These are phyloP conservation scores for Siderastrea siderea DNA, from an alignment of 92 coral and sea anemone species.

Conservation along the genomic window DNA sequence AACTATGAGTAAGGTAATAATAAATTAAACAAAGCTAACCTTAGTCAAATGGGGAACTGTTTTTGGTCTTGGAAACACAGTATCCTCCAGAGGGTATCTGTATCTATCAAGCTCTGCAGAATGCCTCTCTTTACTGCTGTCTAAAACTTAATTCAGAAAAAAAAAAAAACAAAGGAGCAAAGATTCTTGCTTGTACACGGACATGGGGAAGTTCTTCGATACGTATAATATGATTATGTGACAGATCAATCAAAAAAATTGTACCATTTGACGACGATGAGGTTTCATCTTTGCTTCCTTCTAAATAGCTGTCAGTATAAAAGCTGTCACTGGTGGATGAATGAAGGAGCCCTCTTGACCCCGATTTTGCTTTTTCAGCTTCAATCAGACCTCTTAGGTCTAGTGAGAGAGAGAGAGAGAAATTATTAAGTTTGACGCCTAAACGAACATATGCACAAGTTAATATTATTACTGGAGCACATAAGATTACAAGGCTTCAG, in stretches of 20 bases:
- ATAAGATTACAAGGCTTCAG: no score
- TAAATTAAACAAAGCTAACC: neutral
- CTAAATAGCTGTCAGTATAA: conserved; percentile 36
- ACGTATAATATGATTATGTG: neutral
- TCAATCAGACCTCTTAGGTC: conserved; percentile 35
- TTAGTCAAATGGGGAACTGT: conserved; percentile 15
- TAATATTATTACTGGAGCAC: no score
- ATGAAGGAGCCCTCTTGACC: neutral
- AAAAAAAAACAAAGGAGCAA: neutral
- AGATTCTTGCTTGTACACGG: neutral
- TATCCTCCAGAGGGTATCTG: conserved; percentile 38
- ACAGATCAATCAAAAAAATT: neutral
- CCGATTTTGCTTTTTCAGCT: conserved; percentile 20
- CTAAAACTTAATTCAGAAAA: neutral
- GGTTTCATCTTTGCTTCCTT: conserved; percentile 28
- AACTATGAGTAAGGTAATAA: no score
- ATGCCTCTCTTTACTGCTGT: conserved; percentile 18
- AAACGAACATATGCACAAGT: no score
- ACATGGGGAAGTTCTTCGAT: no score
- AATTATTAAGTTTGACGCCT: neutral
- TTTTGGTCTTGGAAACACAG: conserved; percentile 28
- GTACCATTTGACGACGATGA: conserved; percentile 24
- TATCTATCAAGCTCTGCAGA: neutral
- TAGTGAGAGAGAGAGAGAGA: conserved; percentile 5
- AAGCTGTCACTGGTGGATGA: conserved; percentile 33